These are phyloP conservation scores for Druon quercuslanigerum DNA, from an alignment of 1,140 invertebrate species.

Conservation along the genomic window DNA sequence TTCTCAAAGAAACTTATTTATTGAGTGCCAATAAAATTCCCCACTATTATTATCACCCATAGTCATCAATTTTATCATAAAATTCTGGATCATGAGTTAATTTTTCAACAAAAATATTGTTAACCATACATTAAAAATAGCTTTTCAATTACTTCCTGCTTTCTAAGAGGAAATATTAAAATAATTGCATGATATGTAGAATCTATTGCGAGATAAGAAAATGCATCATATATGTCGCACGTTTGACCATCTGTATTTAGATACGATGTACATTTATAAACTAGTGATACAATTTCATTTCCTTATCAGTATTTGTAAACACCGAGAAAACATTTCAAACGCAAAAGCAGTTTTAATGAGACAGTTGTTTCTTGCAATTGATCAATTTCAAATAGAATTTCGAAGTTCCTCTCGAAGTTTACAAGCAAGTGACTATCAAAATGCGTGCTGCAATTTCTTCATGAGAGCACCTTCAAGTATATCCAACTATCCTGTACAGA, in stretches of 20 bases:
- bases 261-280: not conserved
- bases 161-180: too few species aligned
- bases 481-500: slow-evolving; percentile 32
- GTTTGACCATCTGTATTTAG: not conserved
- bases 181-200: not conserved
- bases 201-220: not conserved
- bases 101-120: too few species aligned
- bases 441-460: not conserved
- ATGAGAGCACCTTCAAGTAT: not conserved
- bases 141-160: too few species aligned
- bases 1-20: too few species aligned
- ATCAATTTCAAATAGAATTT: not conserved
- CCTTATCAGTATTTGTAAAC: not conserved
- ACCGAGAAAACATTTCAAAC: not conserved
- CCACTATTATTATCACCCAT: too few species aligned
- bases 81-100: too few species aligned
- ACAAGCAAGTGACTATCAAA: not conserved
- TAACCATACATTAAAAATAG: too few species aligned
- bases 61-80: too few species aligned
- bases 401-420: not conserved
- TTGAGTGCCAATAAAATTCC: too few species aligned
- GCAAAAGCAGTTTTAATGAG: not conserved
- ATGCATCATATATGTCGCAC: not conserved
- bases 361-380: slow-evolving; percentile 4
- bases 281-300: slow-evolving; percentile 4